Percentiles rank a stretch among this genome's conserved stretches.
Evolutionary conservation across 2,797 vertebrate species (phyloP).

Genomic region (Mus caroli): DNA sequence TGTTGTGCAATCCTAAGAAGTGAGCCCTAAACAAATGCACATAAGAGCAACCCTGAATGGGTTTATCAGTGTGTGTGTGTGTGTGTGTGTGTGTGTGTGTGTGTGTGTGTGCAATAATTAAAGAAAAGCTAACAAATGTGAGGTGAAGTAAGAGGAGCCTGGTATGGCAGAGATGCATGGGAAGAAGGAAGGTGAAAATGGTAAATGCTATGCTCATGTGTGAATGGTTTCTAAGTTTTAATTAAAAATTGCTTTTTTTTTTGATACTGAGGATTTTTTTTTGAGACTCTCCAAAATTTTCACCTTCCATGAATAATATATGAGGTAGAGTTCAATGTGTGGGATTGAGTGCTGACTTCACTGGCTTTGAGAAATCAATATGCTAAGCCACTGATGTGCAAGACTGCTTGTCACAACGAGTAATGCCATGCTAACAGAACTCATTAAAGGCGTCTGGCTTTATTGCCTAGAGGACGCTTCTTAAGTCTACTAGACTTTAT

Average conservation of each 20-base stretch:
- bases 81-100: background rate
- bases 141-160: too few species aligned
- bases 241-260: constrained; percentile 4
- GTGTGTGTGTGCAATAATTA: background rate
- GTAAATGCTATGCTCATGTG: background rate
- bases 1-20: background rate
- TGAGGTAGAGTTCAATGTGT: background rate
- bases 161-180: accelerated
- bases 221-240: background rate
- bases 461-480: background rate
- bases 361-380: background rate
- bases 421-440: background rate
- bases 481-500: background rate
- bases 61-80: background rate
- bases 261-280: background rate
- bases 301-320: background rate
- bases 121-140: background rate
- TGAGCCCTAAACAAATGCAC: background rate
- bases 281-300: background rate
- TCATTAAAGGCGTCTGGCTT: background rate
- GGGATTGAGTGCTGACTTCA: background rate
- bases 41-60: background rate
- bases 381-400: background rate
- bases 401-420: background rate
- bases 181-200: background rate